These are phyloP conservation scores for Biston betularia DNA, from an alignment of 2,888 invertebrate species.

Conservation along the genomic window DNA sequence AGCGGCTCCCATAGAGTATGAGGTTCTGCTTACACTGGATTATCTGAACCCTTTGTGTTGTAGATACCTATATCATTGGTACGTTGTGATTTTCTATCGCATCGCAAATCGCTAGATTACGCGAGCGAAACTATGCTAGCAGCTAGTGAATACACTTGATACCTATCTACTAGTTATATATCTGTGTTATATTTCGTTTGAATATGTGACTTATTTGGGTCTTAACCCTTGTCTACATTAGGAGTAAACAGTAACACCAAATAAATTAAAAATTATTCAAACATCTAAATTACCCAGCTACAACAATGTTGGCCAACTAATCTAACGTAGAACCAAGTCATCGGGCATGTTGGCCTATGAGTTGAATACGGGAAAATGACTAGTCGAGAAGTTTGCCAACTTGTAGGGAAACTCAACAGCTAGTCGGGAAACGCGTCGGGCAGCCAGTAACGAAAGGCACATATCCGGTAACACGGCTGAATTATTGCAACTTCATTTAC, in stretches of 20 bases:
- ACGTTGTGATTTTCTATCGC: no score
- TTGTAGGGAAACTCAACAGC: slow-evolving; percentile 29
- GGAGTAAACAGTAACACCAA: slow-evolving; percentile 26
- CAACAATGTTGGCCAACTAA: not conserved
- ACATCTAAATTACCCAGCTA: slow-evolving; percentile 51
- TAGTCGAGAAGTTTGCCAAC: not conserved
- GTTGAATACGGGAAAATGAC: slow-evolving; percentile 1
- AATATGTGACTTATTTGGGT: no score
- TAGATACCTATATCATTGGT: no score
- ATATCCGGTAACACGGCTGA: slow-evolving; percentile 68
- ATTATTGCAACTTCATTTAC: slow-evolving; percentile 77
- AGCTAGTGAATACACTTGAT: no score
- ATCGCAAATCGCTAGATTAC: no score
- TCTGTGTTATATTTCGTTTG: no score
- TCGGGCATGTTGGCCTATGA: not conserved
- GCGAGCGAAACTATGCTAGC: no score
- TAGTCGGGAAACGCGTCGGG: slow-evolving; percentile 34
- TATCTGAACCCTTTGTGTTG: no score
- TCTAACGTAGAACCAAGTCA: not conserved
- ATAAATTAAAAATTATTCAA: slow-evolving; percentile 52
- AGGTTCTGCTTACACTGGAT: no score
- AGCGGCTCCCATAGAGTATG: no score
- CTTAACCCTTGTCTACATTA: no score
- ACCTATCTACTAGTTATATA: no score
- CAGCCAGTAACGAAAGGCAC: slow-evolving; percentile 55